Base-by-base conservation (phyloP, 2,113 vertebrate genomes). In the Cavia porcellus region DNA sequence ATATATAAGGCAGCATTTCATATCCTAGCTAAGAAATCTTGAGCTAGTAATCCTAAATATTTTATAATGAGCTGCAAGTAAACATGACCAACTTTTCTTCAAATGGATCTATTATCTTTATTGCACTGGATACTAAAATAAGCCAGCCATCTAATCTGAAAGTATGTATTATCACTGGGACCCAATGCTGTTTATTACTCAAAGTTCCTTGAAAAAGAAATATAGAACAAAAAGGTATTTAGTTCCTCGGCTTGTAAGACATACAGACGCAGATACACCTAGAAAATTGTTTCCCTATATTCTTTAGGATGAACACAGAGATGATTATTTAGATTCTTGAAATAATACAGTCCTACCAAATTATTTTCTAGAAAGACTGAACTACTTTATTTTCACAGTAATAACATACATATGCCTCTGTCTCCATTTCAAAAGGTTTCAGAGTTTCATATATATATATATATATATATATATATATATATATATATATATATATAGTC, bases 301-400 rank as follows among this genome's bases (percentile, higher is more conserved):
- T 45, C 70, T 80, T 95, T 77, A 81, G 32, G 22, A 87, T 52
- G 94, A 90, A 62, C 81, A 81, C 17, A 68, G 28, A 57, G 9
- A 10, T 30, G 17, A 94, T 94, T 83, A 92, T 59, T 84, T 13
- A 75, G 55, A 83, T 68, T 66, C 35, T 38, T 95, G 20, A 84
- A 92, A 80, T 5, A 87, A 81, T 42, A 72, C 7, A 66, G 35
- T 28, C 59, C 17, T 62, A 64, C 11, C 82, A 75, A 89, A 93
- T 89, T 94, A 55, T 79, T 52, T 95, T 92, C 61, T 57, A 92
- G 68, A 94, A 83, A 94, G 66, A 59, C 22, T n/a, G 9, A 94
- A 52, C 59, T 10, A 62, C 61, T 87, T 92, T 57, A 83, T 86
- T 83, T 3, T 82, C 45, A 89, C 19, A 64, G 55, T 4, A 0